Conservation (phyloP, 2,888 invertebrate genomes). For the Ypsolopha sequella region DNA sequence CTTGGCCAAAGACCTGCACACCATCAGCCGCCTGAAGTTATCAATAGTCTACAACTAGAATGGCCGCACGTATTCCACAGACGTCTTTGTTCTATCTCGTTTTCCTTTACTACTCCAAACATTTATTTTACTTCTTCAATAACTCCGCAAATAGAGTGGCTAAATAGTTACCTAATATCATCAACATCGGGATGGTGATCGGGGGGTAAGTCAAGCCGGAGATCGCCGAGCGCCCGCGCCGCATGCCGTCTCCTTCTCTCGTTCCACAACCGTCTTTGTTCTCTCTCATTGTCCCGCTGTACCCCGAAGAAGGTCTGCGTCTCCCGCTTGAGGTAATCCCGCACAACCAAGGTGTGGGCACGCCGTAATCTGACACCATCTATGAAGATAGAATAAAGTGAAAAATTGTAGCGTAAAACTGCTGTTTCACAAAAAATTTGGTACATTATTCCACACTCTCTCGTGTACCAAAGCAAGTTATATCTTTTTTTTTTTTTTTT, state of each 20-base stretch:
- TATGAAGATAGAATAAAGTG: slow-evolving; percentile 6
- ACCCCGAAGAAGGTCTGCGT: slow-evolving; percentile 90
- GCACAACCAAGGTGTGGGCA: slow-evolving; percentile 52
- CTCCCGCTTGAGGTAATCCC: slow-evolving; percentile 80
- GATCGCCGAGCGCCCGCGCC: slow-evolving; percentile 75
- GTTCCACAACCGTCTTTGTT: slow-evolving; percentile 82
- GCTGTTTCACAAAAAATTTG: too few relatives aligned
- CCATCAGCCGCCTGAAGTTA: too few relatives aligned
- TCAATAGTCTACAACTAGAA: too few relatives aligned
- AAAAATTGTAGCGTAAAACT: too few relatives aligned
- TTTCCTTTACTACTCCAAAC: slow-evolving; percentile 86
- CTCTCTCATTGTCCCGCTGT: slow-evolving; percentile 80
- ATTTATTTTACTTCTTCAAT: too few relatives aligned
- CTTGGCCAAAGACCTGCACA: too few relatives aligned
- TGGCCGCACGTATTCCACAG: slow-evolving; percentile 88
- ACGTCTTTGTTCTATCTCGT: slow-evolving; percentile 78
- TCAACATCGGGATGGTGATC: slow-evolving; percentile 73
- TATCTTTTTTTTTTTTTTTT: too few relatives aligned
- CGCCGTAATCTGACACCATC: slow-evolving; percentile 58
- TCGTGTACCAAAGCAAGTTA: too few relatives aligned
- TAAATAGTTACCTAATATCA: slow-evolving; percentile 54
- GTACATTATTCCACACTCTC: too few relatives aligned
- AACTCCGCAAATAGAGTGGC: not conserved
- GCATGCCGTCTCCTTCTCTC: slow-evolving; percentile 84
- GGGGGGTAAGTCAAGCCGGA: slow-evolving; percentile 70